phyloP scores from a whole-genome alignment of 2,113 vertebrate species.

The Guaruba guarouba region DNA sequence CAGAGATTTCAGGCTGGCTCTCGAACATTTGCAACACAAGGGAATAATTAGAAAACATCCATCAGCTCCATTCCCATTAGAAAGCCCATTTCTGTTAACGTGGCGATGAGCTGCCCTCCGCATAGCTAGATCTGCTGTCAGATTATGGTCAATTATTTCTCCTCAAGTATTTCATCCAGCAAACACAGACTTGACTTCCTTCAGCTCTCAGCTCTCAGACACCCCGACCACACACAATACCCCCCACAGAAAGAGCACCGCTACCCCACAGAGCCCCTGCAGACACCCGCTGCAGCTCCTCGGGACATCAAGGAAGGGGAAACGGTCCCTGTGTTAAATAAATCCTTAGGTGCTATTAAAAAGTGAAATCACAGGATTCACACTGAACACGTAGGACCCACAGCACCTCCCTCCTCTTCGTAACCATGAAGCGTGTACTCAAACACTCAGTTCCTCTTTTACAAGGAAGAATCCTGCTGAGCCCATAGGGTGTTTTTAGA shows the following conservation, averaged over 20 bases:
- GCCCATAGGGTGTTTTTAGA: neutral
- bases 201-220: neutral
- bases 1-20: constrained; percentile 60
- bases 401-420: neutral
- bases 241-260: rapidly evolving
- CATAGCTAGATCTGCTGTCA: constrained; percentile 46
- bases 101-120: constrained; percentile 59
- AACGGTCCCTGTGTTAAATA: neutral
- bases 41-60: constrained; percentile 69
- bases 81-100: constrained; percentile 31
- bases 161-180: constrained; percentile 14
- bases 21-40: constrained; percentile 49
- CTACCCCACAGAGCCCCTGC: neutral
- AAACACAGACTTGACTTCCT: neutral
- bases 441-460: neutral
- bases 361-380: neutral
- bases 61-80: constrained; percentile 58
- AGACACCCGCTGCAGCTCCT: neutral
- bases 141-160: constrained; percentile 57
- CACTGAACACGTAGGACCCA: neutral
- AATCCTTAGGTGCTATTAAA: neutral
- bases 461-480: neutral
- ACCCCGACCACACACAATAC: neutral
- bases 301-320: neutral
- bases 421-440: neutral